Evolutionary conservation across 1,140 invertebrate genomes (phyloP).

Genomic region (Drosophila suzukii): DNA sequence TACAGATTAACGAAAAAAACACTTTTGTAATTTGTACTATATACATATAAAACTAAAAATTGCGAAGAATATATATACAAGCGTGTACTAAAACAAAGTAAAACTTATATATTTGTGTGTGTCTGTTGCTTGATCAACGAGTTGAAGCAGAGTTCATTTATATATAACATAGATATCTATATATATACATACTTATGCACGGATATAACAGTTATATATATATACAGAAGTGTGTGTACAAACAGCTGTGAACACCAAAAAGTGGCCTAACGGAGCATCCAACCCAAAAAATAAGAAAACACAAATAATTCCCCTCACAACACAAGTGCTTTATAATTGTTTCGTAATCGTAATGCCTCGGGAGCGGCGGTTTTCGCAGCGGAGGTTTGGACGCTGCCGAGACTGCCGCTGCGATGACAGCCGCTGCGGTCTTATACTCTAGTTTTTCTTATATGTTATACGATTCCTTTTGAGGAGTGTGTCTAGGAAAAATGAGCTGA

Average conservation of each 20-base stretch:
- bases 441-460: no score
- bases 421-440: no score
- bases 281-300: conserved; percentile 16
- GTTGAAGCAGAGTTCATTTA: conserved; percentile 28
- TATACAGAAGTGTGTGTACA: conserved; percentile 49
- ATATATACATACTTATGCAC: conserved; percentile 47
- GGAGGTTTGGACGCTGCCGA: no score
- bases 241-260: conserved; percentile 81
- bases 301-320: conserved; percentile 27
- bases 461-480: no score
- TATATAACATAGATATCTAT: conserved; percentile 16
- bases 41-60: conserved; percentile 11
- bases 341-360: conserved; percentile 61
- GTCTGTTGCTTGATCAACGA: conserved; percentile 66
- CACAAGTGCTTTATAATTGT: conserved; percentile 51
- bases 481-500: no score
- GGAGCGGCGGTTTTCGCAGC: no score
- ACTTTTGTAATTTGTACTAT: conserved; percentile 45
- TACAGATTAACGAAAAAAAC: conserved; percentile 32
- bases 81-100: conserved; percentile 24
- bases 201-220: conserved; percentile 48
- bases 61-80: conserved; percentile 47
- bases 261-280: conserved; percentile 68
- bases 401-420: no score
- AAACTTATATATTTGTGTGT: conserved; percentile 69